These are phyloP conservation scores for Crypturellus undulatus DNA, from an alignment of 2,113 vertebrate genomes.

Conservation along the genomic window DNA sequence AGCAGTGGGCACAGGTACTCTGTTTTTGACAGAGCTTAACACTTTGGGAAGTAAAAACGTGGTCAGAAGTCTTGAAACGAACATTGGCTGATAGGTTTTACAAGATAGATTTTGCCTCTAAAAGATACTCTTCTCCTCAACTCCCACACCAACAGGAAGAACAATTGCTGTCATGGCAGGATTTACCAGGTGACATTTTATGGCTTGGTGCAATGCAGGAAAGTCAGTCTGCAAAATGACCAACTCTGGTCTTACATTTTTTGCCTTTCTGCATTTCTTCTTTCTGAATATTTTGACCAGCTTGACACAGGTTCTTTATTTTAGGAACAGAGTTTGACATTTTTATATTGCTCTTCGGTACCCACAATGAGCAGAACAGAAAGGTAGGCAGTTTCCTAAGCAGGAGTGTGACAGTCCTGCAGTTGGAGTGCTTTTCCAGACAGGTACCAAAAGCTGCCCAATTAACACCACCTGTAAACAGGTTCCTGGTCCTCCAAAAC, in stretches of 20 bases:
- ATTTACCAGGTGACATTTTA: background rate
- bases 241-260: background rate
- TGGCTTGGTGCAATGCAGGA: background rate
- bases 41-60: background rate
- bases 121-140: background rate
- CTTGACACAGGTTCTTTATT: background rate
- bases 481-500: background rate
- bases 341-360: background rate
- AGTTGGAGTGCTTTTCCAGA: background rate
- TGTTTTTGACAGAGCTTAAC: background rate
- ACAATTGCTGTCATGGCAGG: background rate
- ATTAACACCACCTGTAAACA: background rate
- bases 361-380: background rate
- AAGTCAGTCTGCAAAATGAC: background rate
- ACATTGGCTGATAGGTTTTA: background rate
- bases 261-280: background rate
- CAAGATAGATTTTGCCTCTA: background rate
- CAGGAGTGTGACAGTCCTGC: background rate
- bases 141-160: background rate
- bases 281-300: background rate
- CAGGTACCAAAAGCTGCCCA: background rate
- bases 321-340: background rate
- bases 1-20: accelerated
- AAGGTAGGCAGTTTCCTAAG: background rate
- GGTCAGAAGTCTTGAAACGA: background rate